A percentile compares a stretch with the other conserved stretches of the same genome.
Conservation (phyloP, 2,797 vertebrate species). For the Myotis daubentonii region DNA sequence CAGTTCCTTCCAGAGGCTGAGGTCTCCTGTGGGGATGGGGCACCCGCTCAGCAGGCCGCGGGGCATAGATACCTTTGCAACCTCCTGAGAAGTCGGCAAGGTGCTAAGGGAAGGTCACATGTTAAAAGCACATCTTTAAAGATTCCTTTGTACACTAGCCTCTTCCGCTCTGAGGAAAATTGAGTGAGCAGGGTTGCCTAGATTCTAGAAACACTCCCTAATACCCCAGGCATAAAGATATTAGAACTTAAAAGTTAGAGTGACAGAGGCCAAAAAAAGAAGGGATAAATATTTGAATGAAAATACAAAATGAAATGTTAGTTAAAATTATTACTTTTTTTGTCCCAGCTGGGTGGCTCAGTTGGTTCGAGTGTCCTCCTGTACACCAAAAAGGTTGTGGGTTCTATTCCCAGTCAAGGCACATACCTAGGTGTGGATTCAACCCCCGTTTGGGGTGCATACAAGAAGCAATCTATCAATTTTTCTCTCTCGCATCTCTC, state of each 20-base stretch:
- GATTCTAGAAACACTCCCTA: conserved; percentile 4
- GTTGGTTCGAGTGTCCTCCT: not conserved
- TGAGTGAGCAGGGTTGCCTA: not conserved
- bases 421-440: not conserved
- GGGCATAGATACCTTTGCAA: not conserved
- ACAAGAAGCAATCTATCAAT: not conserved
- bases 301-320: conserved; percentile 35
- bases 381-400: not conserved
- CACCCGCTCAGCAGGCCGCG: not conserved
- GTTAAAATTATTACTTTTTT: not conserved
- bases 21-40: not conserved
- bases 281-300: not conserved
- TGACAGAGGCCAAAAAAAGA: not conserved
- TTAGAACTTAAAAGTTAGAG: not conserved
- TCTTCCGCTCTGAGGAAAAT: not conserved
- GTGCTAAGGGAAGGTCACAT: not conserved
- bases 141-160: not conserved
- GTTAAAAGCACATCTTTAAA: conserved; percentile 41
- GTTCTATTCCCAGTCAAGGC: not conserved
- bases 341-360: not conserved
- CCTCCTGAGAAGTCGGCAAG: not conserved
- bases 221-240: not conserved
- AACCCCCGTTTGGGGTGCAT: not conserved
- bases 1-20: not conserved
- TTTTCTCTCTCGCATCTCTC: not conserved